Evolutionary conservation across 2,797 vertebrate genomes (phyloP).

Genomic region (Chanos chanos): DNA sequence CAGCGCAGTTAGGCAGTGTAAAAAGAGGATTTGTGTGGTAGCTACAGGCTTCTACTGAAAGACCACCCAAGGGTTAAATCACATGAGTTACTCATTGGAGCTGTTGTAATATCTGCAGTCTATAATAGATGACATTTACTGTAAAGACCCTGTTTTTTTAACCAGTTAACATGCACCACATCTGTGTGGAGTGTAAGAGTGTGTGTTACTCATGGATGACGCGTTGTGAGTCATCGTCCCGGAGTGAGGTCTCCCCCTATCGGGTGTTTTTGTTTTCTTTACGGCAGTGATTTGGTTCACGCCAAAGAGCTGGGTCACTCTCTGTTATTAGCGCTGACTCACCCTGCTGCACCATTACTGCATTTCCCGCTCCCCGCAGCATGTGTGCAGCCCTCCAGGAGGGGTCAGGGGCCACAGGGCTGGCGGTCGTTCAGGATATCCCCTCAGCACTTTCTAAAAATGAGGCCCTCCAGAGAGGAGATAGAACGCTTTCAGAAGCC

Average conservation of each 20-base stretch:
- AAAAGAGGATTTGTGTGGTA: too few species aligned
- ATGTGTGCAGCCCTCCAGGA: conserved; percentile 37
- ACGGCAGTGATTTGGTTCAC: not conserved
- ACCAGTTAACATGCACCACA: conserved; percentile 53
- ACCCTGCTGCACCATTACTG: conserved; percentile 31
- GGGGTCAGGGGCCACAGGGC: conserved; percentile 47
- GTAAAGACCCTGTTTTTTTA: conserved; percentile 51
- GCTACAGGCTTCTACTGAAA: too few species aligned
- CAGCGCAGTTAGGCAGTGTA: too few species aligned
- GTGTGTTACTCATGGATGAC: conserved; percentile 62
- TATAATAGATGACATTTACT: conserved; percentile 54
- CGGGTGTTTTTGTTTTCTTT: conserved; percentile 1
- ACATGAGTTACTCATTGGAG: not conserved
- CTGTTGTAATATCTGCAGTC: conserved; percentile 30
- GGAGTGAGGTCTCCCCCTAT: conserved; percentile 10
- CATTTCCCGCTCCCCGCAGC: conserved; percentile 25
- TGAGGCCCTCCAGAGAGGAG: too few species aligned
- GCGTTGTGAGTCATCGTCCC: conserved; percentile 55
- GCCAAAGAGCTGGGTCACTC: not conserved
- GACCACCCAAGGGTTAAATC: not conserved
- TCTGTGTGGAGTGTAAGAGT: conserved; percentile 38
- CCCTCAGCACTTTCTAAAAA: conserved; percentile 45
- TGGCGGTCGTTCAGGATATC: conserved; percentile 63
- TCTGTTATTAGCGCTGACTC: conserved; percentile 33
- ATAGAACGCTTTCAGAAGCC: too few species aligned